Conservation (phyloP, 2,113 vertebrate genomes). For the Scortum barcoo region DNA sequence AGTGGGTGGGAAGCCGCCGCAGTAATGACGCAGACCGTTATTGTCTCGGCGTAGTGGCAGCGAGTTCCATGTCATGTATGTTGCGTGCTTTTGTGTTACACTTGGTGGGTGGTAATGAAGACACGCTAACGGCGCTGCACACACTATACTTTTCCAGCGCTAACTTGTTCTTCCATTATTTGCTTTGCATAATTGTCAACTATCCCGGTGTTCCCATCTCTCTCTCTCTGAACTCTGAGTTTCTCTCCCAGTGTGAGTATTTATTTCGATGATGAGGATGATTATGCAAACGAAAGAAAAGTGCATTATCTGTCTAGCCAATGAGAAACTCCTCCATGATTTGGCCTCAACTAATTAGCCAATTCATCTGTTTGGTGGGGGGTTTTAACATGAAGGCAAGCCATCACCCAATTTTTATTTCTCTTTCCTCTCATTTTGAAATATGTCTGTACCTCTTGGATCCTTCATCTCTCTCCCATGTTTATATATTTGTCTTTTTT, state of each 20-base stretch:
- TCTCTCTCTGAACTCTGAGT: constrained; percentile 69
- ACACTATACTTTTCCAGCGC: background rate
- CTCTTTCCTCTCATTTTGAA: constrained; percentile 7
- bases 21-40: constrained; percentile 40
- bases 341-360: constrained; percentile 63
- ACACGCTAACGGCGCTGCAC: constrained; percentile 30
- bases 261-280: constrained; percentile 72
- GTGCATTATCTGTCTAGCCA: constrained; percentile 70
- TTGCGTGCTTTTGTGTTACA: constrained; percentile 19
- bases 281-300: constrained; percentile 75
- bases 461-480: background rate
- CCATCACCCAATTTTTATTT: constrained; percentile 9
- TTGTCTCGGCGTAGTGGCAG: constrained; percentile 53
- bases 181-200: constrained; percentile 53
- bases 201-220: constrained; percentile 20
- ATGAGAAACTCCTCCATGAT: constrained; percentile 63
- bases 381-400: constrained; percentile 6
- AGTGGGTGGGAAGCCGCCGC: constrained; percentile 56
- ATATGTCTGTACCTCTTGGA: constrained; percentile 18
- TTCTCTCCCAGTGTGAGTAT: constrained; percentile 75
- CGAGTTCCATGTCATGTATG: constrained; percentile 39
- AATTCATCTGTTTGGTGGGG: constrained; percentile 50
- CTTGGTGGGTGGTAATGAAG: constrained; percentile 43
- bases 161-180: constrained; percentile 42
- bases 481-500: background rate